phyloP scores from a whole-genome alignment of 1,140 invertebrate species.

The Bombus ignitus region DNA sequence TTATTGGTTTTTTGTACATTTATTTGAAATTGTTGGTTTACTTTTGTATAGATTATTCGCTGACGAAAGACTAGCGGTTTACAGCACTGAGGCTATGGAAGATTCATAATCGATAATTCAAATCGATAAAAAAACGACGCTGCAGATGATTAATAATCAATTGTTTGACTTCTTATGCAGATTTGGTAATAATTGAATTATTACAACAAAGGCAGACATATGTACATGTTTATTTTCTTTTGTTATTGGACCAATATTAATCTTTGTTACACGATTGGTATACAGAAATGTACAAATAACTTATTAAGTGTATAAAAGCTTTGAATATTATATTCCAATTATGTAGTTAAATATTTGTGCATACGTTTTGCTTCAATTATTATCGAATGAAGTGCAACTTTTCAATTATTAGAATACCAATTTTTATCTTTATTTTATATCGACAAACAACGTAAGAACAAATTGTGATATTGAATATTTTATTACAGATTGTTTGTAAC shows the following conservation, averaged over 20 bases:
- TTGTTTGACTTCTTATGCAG: neutral
- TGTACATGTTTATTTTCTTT: neutral
- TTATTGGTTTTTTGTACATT: neutral
- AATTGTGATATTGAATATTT: no score
- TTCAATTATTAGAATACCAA: neutral
- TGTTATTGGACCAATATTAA: neutral
- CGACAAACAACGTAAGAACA: no score
- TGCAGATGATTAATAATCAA: neutral
- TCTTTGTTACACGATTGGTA: neutral
- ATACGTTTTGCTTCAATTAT: no score
- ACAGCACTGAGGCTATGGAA: neutral
- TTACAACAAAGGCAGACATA: neutral
- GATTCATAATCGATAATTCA: neutral
- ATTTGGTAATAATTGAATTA: neutral
- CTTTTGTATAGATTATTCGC: neutral
- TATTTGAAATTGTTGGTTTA: neutral
- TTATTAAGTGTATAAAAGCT: no score
- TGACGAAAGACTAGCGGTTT: neutral
- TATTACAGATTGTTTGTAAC: no score
- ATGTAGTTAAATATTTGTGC: no score
- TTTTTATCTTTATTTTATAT: neutral
- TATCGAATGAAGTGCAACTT: no score
- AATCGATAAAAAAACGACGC: neutral
- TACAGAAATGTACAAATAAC: neutral
- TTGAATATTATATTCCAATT: no score